These are phyloP conservation scores for Carollia perspicillata DNA, from an alignment of 2,113 vertebrate genomes.

Conservation along the genomic window DNA sequence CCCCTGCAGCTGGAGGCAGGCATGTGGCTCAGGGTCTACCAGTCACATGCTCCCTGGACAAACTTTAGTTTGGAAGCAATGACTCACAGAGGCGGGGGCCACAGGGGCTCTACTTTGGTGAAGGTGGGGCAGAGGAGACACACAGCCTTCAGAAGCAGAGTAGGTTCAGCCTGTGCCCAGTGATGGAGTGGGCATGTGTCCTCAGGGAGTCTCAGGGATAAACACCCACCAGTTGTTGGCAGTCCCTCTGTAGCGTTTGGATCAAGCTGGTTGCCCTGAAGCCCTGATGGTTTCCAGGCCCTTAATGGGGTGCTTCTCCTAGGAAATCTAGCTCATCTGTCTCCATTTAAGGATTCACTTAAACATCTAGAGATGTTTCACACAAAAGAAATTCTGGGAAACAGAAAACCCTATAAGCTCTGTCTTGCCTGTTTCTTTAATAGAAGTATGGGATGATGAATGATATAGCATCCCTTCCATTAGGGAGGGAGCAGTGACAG, in stretches of 20 bases:
- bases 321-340: neutral
- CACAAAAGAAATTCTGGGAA: neutral
- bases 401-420: neutral
- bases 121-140: neutral
- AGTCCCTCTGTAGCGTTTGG: neutral
- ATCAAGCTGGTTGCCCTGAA: neutral
- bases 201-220: neutral
- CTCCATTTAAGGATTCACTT: neutral
- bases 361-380: neutral
- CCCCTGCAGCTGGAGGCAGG: neutral
- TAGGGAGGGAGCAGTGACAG: neutral
- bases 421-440: neutral
- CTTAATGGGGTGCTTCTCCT: neutral
- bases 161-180: neutral
- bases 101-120: neutral
- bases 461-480: neutral
- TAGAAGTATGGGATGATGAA: neutral
- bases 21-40: neutral
- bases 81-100: neutral
- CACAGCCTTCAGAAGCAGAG: neutral
- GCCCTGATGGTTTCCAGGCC: neutral
- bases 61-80: neutral
- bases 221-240: neutral
- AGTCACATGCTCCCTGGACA: neutral
- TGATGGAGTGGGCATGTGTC: neutral